Conservation (phyloP, 2,888 invertebrate genomes). For the Aphodius sticticus region DNA sequence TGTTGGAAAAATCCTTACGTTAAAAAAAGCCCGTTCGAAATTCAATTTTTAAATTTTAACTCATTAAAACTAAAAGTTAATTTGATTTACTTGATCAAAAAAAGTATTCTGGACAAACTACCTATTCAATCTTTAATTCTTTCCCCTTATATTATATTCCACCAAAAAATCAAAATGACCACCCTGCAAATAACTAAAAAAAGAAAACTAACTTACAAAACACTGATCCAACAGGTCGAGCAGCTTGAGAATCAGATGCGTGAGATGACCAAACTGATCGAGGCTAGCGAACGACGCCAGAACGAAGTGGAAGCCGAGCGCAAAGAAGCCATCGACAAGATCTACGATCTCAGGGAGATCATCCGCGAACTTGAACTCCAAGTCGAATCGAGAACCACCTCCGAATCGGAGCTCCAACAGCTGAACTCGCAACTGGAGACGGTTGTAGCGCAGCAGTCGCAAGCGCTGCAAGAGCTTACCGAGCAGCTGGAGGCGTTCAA, state of each 20-base stretch:
- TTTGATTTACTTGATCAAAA: no score
- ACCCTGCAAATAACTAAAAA: no score
- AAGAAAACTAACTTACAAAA: background rate
- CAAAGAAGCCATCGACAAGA: constrained; percentile 79
- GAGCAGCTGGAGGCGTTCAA: constrained; percentile 65
- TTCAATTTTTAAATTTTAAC: no score
- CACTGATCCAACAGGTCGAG: constrained; percentile 69
- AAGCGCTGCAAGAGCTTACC: constrained; percentile 62
- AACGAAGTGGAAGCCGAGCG: constrained; percentile 75
- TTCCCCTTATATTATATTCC: no score
- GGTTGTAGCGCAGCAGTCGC: constrained; percentile 56
- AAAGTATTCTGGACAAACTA: no score
- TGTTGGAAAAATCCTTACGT: no score
- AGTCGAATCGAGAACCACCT: constrained; percentile 70
- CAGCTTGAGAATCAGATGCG: constrained; percentile 79
- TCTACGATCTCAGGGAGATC: constrained; percentile 77
- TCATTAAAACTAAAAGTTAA: no score
- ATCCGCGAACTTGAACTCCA: constrained; percentile 80
- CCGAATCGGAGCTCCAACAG: constrained; percentile 68
- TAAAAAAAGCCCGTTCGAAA: no score
- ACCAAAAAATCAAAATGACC: background rate
- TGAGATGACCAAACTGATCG: constrained; percentile 70
- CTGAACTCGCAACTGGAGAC: constrained; percentile 62
- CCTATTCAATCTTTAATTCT: no score
- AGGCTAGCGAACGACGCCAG: constrained; percentile 69